phyloP scores from a whole-genome alignment of 2,113 vertebrate species.

The Petrocephalus zakoni region DNA sequence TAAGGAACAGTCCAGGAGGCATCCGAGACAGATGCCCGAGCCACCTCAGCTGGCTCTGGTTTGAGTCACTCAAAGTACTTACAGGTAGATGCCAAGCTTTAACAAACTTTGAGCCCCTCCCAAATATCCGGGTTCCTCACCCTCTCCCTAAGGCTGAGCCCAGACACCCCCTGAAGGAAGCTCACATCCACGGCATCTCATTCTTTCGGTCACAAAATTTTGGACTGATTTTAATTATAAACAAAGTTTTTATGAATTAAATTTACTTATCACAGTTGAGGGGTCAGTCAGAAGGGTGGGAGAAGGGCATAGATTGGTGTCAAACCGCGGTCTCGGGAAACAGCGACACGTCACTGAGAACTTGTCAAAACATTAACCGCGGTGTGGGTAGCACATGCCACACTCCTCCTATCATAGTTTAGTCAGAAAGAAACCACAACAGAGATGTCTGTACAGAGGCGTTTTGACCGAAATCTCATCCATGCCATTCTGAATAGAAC shows the following conservation, averaged over 20 bases:
- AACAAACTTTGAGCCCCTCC: too few relatives aligned
- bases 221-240: neutral
- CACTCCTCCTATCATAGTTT: neutral
- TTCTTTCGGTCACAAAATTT: neutral
- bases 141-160: neutral
- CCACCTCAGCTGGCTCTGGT: too few relatives aligned
- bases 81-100: too few relatives aligned
- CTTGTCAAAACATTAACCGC: neutral
- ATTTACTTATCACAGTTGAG: neutral
- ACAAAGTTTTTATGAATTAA: neutral
- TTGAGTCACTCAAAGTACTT: too few relatives aligned
- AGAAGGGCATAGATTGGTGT: neutral
- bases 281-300: neutral
- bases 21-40: too few relatives aligned
- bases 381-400: too few relatives aligned
- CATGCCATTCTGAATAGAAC: neutral
- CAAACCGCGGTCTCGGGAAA: neutral
- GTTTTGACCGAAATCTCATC: neutral
- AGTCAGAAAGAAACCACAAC: neutral
- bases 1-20: too few relatives aligned
- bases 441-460: neutral
- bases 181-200: neutral
- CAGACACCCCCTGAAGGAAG: neutral
- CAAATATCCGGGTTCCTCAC: too few relatives aligned
- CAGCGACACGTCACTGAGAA: neutral